Evolutionary conservation across 2,113 vertebrate species (phyloP).

Genomic region (Lates calcarifer): DNA sequence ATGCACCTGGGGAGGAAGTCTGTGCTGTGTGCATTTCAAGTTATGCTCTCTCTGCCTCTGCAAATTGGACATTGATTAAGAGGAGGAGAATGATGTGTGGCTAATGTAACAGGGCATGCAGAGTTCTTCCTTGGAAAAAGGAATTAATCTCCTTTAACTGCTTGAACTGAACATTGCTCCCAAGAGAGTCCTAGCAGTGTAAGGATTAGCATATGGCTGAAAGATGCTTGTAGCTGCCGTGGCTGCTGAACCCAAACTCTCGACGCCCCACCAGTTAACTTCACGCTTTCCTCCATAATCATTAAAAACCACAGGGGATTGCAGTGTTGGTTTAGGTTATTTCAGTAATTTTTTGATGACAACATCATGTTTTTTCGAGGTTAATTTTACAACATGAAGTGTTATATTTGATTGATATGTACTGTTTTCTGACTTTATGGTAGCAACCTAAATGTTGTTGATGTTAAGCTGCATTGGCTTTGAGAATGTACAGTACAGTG

Average conservation of each 20-base stretch:
- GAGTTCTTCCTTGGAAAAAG: constrained; percentile 59
- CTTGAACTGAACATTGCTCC: constrained; percentile 57
- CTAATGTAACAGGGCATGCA: constrained; percentile 61
- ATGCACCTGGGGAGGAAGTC: constrained; percentile 19
- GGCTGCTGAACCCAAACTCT: constrained; percentile 36
- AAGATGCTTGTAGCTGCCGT: constrained; percentile 31
- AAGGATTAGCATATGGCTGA: constrained; percentile 62
- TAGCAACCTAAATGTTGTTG: constrained; percentile 5
- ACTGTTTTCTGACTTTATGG: neutral
- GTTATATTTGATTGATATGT: neutral
- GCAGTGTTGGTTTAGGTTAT: neutral
- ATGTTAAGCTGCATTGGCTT: constrained; percentile 12
- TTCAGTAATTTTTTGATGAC: neutral
- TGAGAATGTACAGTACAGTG: neutral
- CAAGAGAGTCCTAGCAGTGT: constrained; percentile 37
- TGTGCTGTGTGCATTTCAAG: constrained; percentile 44
- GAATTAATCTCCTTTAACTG: constrained; percentile 76
- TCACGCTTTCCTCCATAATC: neutral
- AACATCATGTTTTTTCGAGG: neutral
- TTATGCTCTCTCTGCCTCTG: constrained; percentile 44
- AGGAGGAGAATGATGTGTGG: constrained; percentile 36
- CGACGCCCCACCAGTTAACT: constrained; percentile 6
- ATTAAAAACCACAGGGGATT: neutral
- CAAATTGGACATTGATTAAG: constrained; percentile 77
- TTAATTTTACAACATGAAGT: neutral